These are phyloP conservation scores for Drosophila ficusphila DNA, from an alignment of 1,140 invertebrate species.

Conservation along the genomic window DNA sequence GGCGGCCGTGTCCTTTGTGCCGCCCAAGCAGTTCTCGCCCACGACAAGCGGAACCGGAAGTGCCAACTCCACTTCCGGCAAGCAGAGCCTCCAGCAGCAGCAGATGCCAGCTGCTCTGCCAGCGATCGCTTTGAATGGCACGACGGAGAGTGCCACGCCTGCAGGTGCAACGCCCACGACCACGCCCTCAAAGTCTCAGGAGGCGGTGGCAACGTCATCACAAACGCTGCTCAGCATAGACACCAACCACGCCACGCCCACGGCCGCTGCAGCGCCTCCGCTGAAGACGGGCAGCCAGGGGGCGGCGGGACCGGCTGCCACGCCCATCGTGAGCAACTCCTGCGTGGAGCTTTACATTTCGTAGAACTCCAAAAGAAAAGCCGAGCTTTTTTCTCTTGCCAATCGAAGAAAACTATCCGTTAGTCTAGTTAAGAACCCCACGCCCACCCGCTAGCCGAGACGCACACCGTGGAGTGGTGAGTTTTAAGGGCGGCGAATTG, in stretches of 20 bases:
- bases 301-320: conserved; percentile 21
- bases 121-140: conserved; percentile 18
- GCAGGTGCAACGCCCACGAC: neutral
- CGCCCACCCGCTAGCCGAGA: conserved; percentile 27
- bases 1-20: conserved; percentile 62
- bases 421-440: conserved; percentile 59
- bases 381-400: conserved; percentile 60
- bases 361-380: conserved; percentile 21
- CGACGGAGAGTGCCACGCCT: conserved; percentile 2
- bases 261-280: conserved; percentile 18
- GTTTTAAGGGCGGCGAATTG: conserved; percentile 38
- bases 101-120: conserved; percentile 9
- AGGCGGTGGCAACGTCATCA: neutral
- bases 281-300: conserved; percentile 49
- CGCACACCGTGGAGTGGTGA: conserved; percentile 30
- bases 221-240: conserved; percentile 64
- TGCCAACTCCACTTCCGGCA: conserved; percentile 22
- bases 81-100: conserved; percentile 8
- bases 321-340: conserved; percentile 65
- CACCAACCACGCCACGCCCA: conserved; percentile 51
- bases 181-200: neutral
- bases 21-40: conserved; percentile 61
- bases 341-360: conserved; percentile 71
- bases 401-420: conserved; percentile 72
- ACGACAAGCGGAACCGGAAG: conserved; percentile 5